Percentiles rank a stretch among this genome's conserved stretches.
These are phyloP conservation scores for Falco naumanni DNA, from an alignment of 2,797 vertebrate genomes.

Conservation along the genomic window DNA sequence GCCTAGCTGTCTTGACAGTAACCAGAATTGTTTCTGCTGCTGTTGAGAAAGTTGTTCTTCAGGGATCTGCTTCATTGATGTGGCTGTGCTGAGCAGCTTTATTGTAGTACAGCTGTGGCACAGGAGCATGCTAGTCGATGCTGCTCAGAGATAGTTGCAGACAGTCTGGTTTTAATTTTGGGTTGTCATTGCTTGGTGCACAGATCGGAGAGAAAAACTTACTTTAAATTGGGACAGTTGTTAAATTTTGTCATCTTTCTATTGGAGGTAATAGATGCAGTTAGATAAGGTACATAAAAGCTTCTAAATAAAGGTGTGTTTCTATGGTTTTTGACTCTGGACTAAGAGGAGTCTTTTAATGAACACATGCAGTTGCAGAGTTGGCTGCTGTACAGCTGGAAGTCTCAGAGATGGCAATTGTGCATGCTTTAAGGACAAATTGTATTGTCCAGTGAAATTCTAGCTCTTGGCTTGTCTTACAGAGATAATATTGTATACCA, in stretches of 20 bases:
- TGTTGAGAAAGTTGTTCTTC: background rate
- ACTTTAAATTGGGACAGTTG: background rate
- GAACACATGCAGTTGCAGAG: background rate
- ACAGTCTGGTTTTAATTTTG: background rate
- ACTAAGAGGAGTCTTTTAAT: background rate
- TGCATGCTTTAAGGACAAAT: constrained; percentile 3
- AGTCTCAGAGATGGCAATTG: background rate
- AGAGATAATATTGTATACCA: background rate
- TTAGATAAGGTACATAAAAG: background rate
- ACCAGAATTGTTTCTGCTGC: background rate
- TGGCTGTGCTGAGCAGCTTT: background rate
- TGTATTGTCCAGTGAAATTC: constrained; percentile 27
- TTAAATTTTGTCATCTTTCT: background rate
- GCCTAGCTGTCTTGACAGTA: background rate
- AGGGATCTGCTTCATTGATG: background rate
- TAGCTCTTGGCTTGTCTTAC: constrained; percentile 19
- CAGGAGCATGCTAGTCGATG: background rate
- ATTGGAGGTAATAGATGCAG: background rate
- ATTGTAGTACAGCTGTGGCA: background rate
- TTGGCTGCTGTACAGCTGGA: constrained; percentile 38
- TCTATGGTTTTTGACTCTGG: background rate
- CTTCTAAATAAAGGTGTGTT: background rate
- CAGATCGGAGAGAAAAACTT: background rate
- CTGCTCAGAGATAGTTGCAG: background rate
- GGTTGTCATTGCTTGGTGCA: background rate